Conservation (phyloP, 2,888 invertebrate species). For the Andrena dorsata region DNA sequence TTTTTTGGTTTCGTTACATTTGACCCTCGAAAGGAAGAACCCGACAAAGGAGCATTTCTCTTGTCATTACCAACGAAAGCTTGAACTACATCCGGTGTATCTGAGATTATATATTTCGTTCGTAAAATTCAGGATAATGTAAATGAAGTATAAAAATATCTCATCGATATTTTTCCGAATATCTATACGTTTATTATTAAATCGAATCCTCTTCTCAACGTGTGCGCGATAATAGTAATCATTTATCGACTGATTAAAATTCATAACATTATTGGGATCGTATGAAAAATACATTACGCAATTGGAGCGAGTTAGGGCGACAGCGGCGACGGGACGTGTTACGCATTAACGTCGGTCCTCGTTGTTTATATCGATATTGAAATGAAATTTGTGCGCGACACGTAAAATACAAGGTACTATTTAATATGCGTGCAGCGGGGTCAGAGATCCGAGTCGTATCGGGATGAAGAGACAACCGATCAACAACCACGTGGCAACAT, state of each 20-base stretch:
- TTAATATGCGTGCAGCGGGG: constrained; percentile 51
- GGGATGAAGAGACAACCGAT: constrained; percentile 67
- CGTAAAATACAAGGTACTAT: constrained; percentile 26
- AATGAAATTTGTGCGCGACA: constrained; percentile 19
- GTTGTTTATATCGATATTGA: constrained; percentile 6
- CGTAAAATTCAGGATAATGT: background rate
- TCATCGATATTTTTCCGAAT: background rate
- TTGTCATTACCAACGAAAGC: background rate
- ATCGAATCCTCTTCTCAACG: background rate
- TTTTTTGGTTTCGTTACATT: constrained; percentile 20
- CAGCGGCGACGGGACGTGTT: background rate
- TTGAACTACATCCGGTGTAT: background rate
- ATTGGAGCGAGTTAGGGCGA: background rate
- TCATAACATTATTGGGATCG: background rate
- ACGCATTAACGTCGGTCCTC: background rate
- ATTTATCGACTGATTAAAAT: constrained; percentile 6
- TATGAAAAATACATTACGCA: background rate
- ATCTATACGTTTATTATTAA: background rate
- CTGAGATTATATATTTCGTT: background rate
- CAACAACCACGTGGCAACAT: constrained; percentile 73
- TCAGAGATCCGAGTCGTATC: constrained; percentile 59
- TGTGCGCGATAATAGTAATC: constrained; percentile 5
- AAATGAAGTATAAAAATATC: background rate
- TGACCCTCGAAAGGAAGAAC: background rate
- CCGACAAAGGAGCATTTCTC: background rate